Evolutionary conservation across 1,140 invertebrate species (phyloP).

Genomic region (Lasioglossum albipes): DNA sequence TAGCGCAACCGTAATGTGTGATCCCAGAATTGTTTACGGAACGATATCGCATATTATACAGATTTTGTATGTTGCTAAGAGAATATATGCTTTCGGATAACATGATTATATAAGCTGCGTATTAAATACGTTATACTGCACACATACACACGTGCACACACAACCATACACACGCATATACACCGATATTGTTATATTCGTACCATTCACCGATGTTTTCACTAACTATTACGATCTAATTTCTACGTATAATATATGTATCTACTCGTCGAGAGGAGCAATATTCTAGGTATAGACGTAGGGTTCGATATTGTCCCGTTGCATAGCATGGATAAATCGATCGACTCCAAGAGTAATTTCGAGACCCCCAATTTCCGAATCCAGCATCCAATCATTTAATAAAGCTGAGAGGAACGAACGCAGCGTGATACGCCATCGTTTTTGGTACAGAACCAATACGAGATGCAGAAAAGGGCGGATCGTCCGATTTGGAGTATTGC

Average conservation of each 20-base stretch:
- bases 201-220: background rate
- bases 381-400: too few relatives aligned
- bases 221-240: background rate
- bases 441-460: background rate
- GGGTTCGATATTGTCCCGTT: background rate
- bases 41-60: slow-evolving; percentile 5
- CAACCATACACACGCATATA: too few relatives aligned
- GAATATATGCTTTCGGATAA: slow-evolving; percentile 3
- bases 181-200: background rate
- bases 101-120: slow-evolving; percentile 15
- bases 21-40: slow-evolving; percentile 27
- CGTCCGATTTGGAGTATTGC: background rate
- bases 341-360: background rate
- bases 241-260: background rate
- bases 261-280: background rate
- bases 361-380: background rate
- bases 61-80: slow-evolving; percentile 52
- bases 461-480: background rate
- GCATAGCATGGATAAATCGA: background rate
- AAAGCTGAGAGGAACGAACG: too few relatives aligned
- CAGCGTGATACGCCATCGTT: too few relatives aligned
- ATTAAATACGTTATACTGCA: background rate
- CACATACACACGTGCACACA: background rate
- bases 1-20: slow-evolving; percentile 10
- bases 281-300: background rate